These are phyloP conservation scores for Bruchidius siliquastri DNA, from an alignment of 2,888 invertebrate species.

Conservation along the genomic window DNA sequence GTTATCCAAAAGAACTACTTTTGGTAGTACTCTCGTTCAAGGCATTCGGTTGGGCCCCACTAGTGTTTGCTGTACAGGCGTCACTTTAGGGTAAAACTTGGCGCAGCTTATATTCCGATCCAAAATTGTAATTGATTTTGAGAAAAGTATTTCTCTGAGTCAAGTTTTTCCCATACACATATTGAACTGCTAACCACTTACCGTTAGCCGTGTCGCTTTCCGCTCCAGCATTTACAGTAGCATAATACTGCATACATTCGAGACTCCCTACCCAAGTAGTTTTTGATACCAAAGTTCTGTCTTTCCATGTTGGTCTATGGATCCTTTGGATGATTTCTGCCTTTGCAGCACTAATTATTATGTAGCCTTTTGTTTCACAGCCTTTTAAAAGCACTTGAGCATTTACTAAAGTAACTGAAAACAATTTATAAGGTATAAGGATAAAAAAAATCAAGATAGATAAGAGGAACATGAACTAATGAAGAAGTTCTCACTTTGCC, in stretches of 20 bases:
- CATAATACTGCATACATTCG: conserved; percentile 99
- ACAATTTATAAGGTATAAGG: conserved; percentile 8
- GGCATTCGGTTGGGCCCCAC: too few relatives aligned
- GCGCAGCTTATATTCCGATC: too few relatives aligned
- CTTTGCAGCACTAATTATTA: conserved; percentile 93
- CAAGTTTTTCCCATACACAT: neutral
- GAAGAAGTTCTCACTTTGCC: conserved; percentile 68
- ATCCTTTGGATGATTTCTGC: conserved; percentile 85
- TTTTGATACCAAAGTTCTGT: conserved; percentile 83
- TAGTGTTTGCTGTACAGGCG: too few relatives aligned
- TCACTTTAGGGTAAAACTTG: too few relatives aligned
- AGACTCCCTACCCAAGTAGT: conserved; percentile 93
- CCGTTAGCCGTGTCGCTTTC: conserved; percentile 56
- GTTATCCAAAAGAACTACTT: too few relatives aligned
- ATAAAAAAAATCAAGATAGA: neutral
- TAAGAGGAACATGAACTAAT: too few relatives aligned
- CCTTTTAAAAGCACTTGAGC: conserved; percentile 93
- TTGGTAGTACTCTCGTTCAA: too few relatives aligned
- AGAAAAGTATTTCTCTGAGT: too few relatives aligned
- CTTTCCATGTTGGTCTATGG: conserved; percentile 85
- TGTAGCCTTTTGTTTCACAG: conserved; percentile 94
- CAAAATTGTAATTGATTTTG: too few relatives aligned
- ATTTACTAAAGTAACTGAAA: conserved; percentile 80
- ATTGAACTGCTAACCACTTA: conserved; percentile 15
- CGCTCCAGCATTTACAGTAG: conserved; percentile 80